Base-by-base conservation (phyloP, 2,797 vertebrate genomes). In the Antennarius maculatus region DNA sequence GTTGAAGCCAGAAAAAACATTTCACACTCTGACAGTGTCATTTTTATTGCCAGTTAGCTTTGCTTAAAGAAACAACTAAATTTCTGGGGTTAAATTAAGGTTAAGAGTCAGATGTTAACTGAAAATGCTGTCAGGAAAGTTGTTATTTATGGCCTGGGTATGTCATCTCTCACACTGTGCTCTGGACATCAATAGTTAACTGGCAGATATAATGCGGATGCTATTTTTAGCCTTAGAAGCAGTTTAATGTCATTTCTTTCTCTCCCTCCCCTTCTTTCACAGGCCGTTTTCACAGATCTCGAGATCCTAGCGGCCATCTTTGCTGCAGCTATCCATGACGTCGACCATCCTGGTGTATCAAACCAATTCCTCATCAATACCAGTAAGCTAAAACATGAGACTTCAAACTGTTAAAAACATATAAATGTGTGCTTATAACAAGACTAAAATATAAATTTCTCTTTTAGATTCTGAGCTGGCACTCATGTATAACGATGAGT, bases 361-460 rank as follows among this genome's bases (percentile, higher is more conserved):
- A 99, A 99, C 85, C 98, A 99, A 61, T 99, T 99, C 80, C 93
- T 99, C 39, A 99, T 99, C 86, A 99, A 99, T 82, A 99, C 98
- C 77, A 99, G 98, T 99, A 91, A 95, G 98, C 95, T 1, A 1
- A 59, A 61, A 17, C 10, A 11, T 2, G 43, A 3, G 16, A 7
- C 5, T 12, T 17, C 0, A 6, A 0, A 18, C 31, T 39, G 37
- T 39, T 9, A 1, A 39, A 1, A 1, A 11, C 31, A n/a, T 27
- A 55, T 14, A 31, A 43, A 49, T 16, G 45, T 12, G 14, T 29
- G 28, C 13, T 47, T 60, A 63, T 2, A 28, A 60, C n/a, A 70
- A 17, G 28, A 43, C 6, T 29, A 11, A 46, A 50, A 39, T 56
- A 11, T 51, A 53, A 3, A 42, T 3, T 69, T 23, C 63, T n/a